A percentile compares a stretch with the other conserved stretches of the same genome.
Evolutionary conservation across 2,113 vertebrate genomes (phyloP).

Genomic region (Phoxinus phoxinus): DNA sequence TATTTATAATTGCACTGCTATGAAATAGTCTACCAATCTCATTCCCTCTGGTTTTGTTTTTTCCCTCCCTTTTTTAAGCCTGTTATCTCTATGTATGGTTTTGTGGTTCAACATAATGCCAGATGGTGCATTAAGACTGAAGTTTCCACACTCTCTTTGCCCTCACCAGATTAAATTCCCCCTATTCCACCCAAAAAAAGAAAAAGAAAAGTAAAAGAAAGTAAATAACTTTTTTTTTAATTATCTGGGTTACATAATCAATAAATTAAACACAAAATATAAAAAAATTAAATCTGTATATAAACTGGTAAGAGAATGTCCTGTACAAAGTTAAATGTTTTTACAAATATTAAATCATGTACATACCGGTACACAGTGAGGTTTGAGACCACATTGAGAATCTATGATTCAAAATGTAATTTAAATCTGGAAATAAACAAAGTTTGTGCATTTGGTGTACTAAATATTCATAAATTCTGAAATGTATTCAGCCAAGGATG

Average conservation of each 20-base stretch:
- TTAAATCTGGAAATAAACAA: neutral
- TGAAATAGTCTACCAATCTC: conserved; percentile 10
- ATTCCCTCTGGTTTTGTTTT: conserved; percentile 7
- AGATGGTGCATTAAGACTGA: conserved; percentile 17
- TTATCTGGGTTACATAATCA: neutral
- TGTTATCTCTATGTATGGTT: conserved; percentile 13
- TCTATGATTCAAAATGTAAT: neutral
- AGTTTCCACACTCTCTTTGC: neutral
- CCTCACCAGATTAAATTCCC: neutral
- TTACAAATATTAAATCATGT: neutral
- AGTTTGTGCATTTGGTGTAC: neutral
- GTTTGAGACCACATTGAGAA: neutral
- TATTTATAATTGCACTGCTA: conserved; percentile 4
- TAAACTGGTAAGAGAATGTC: neutral
- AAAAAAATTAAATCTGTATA: neutral
- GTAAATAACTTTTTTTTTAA: neutral
- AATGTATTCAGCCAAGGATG: neutral
- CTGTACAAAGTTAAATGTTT: neutral
- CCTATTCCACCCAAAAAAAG: neutral
- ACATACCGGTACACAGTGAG: neutral
- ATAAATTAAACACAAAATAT: neutral
- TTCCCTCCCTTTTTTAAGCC: neutral
- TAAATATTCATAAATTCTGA: neutral
- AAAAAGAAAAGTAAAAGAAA: neutral
- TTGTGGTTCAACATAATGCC: conserved; percentile 11